These are phyloP conservation scores for Rotaria socialis DNA, from an alignment of 2,888 invertebrate species.

Conservation along the genomic window DNA sequence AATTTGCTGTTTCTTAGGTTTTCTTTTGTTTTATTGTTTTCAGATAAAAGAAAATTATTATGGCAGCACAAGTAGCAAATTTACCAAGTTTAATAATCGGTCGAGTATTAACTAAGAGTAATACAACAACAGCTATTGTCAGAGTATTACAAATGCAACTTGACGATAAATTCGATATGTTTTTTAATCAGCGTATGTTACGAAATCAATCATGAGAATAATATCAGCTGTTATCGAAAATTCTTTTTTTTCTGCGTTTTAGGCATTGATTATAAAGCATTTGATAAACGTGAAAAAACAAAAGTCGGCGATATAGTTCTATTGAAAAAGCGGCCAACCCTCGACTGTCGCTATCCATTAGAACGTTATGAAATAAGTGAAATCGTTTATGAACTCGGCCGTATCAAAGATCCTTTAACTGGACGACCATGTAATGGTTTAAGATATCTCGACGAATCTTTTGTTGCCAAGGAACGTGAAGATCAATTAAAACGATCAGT, in stretches of 20 bases:
- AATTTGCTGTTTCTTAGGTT: too few species aligned
- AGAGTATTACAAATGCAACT: constrained; percentile 27
- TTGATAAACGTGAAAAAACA: constrained; percentile 6
- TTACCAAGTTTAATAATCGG: neutral
- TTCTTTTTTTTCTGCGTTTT: neutral
- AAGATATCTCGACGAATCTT: constrained; percentile 23
- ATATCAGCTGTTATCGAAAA: neutral
- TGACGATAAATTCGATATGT: constrained; percentile 29
- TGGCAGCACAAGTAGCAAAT: neutral
- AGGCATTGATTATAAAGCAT: constrained; percentile 37
- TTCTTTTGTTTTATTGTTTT: neutral
- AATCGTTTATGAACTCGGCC: neutral
- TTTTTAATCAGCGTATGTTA: neutral
- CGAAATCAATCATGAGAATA: neutral
- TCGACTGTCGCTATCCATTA: constrained; percentile 37
- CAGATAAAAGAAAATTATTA: neutral
- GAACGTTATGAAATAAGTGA: constrained; percentile 35
- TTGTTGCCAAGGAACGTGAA: neutral
- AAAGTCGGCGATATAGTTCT: constrained; percentile 16
- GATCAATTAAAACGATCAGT: neutral
- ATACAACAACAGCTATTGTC: neutral
- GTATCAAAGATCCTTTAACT: constrained; percentile 23
- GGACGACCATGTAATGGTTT: constrained; percentile 30
- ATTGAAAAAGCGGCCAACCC: neutral
- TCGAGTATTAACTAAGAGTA: neutral